A percentile compares a stretch with the other conserved stretches of the same genome.
These are phyloP conservation scores for Centruroides vittatus DNA, from an alignment of 1,140 invertebrate genomes.

Conservation along the genomic window DNA sequence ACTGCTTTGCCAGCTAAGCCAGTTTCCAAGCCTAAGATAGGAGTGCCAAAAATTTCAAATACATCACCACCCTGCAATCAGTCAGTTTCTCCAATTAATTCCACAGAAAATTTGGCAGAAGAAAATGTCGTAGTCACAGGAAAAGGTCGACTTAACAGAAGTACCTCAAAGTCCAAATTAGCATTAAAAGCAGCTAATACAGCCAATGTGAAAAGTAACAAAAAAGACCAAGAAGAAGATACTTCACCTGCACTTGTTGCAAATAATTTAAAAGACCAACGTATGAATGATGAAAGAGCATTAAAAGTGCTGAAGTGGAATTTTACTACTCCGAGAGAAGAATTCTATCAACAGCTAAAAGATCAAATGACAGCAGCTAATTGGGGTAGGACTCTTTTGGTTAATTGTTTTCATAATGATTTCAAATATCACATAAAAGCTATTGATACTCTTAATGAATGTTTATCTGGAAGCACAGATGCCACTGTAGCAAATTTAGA, in stretches of 20 bases:
- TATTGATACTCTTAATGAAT: conserved; percentile 69
- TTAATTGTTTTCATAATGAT: conserved; percentile 88
- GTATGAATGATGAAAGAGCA: conserved; percentile 82
- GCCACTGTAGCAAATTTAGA: conserved; percentile 82
- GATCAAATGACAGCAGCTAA: conserved; percentile 79
- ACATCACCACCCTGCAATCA: conserved; percentile 8
- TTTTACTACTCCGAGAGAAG: conserved; percentile 78
- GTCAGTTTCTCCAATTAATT: conserved; percentile 2
- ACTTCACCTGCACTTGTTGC: conserved; percentile 49
- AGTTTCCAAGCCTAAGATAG: conserved; percentile 25
- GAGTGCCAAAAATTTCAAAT: conserved; percentile 6
- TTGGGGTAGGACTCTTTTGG: conserved; percentile 68
- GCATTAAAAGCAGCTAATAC: conserved; percentile 25
- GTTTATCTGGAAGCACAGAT: conserved; percentile 41
- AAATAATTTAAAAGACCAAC: conserved; percentile 77
- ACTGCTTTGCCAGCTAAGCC: conserved; percentile 71
- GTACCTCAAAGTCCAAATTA: conserved; percentile 19
- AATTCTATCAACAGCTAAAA: conserved; percentile 81
- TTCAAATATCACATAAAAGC: conserved; percentile 95
- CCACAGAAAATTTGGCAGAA: neutral
- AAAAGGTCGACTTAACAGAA: conserved; percentile 16
- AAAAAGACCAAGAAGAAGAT: conserved; percentile 77
- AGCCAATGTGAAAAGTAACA: conserved; percentile 25
- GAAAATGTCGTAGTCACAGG: conserved; percentile 7
- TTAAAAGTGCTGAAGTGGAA: conserved; percentile 88